Conservation (phyloP, 2,888 invertebrate genomes). For the Aproaerema taeniolella region DNA sequence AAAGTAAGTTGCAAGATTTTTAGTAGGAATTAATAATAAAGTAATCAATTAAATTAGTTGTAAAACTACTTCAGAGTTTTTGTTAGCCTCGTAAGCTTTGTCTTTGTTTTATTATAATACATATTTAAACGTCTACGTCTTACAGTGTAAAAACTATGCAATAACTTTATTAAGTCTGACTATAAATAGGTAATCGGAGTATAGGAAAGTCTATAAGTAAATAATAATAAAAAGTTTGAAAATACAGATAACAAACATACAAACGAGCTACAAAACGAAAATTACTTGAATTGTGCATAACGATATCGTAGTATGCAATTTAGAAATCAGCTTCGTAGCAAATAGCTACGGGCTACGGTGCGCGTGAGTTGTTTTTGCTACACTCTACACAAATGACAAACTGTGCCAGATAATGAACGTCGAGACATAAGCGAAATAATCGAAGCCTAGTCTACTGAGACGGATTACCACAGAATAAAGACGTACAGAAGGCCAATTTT, state of each 20-base stretch:
- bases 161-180: conserved; percentile 47
- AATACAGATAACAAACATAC: too few relatives aligned
- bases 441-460: conserved; percentile 26
- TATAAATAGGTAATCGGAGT: conserved; percentile 71
- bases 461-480: conserved; percentile 25
- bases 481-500: too few relatives aligned
- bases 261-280: too few relatives aligned
- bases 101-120: conserved; percentile 44
- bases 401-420: too few relatives aligned
- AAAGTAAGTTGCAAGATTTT: not conserved
- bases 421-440: conserved; percentile 30
- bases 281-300: too few relatives aligned
- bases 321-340: too few relatives aligned
- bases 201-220: conserved; percentile 19
- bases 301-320: too few relatives aligned
- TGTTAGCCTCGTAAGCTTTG: conserved; percentile 68
- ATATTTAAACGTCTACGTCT: conserved; percentile 43
- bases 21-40: too few relatives aligned
- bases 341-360: too few relatives aligned
- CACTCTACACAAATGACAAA: too few relatives aligned
- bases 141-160: conserved; percentile 45
- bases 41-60: conserved; percentile 12
- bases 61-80: conserved; percentile 9
- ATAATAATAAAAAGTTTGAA: too few relatives aligned
- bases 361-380: too few relatives aligned